Evolutionary conservation across 2,888 invertebrate species (phyloP).

Genomic region (Melitaea athalia): DNA sequence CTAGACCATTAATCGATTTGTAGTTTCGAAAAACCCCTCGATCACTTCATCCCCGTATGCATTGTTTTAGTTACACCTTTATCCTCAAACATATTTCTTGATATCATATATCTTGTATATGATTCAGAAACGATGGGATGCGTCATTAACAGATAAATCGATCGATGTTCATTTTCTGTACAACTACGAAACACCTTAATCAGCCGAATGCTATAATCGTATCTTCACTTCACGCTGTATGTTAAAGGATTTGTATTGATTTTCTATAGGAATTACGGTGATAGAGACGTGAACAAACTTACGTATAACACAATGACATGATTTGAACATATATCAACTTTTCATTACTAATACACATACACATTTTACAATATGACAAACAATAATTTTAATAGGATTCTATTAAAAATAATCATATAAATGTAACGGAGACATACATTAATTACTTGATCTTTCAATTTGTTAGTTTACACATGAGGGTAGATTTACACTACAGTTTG

Average conservation of each 20-base stretch:
- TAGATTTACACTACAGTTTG: too few species aligned
- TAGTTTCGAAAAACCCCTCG: conserved; percentile 70
- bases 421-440: too few species aligned
- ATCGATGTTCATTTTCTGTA: conserved; percentile 55
- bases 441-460: too few species aligned
- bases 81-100: conserved; percentile 68
- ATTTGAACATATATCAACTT: conserved; percentile 1
- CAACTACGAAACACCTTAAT: conserved; percentile 63
- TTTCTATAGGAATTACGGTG: conserved; percentile 30
- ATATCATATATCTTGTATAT: conserved; percentile 71
- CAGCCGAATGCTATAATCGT: conserved; percentile 72
- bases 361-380: not conserved
- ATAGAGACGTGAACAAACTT: conserved; percentile 41
- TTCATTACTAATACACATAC: conserved; percentile 4
- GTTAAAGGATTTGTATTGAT: conserved; percentile 45
- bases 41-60: conserved; percentile 77
- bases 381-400: too few species aligned
- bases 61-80: conserved; percentile 73
- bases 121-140: conserved; percentile 56
- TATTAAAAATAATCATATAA: too few species aligned
- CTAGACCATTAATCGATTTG: conserved; percentile 79
- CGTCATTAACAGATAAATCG: conserved; percentile 44
- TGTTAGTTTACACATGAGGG: too few species aligned
- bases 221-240: conserved; percentile 58
- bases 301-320: not conserved